These are phyloP conservation scores for Lobophora halterata DNA, from an alignment of 2,888 invertebrate species.

Conservation along the genomic window DNA sequence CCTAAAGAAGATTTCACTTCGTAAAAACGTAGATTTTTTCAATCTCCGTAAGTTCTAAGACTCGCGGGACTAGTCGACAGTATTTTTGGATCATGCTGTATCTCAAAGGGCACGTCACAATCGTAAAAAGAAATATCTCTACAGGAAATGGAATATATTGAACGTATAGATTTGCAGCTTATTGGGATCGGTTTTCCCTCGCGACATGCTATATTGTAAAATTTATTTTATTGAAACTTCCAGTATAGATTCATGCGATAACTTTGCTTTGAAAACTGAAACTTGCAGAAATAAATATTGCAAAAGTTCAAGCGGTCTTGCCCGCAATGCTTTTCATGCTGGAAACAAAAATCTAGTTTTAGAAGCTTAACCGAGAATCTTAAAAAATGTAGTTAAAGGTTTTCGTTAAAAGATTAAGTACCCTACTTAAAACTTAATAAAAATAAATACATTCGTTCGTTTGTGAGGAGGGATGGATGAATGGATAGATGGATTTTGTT, in stretches of 20 bases:
- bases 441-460: too few species aligned
- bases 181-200: constrained; percentile 5
- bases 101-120: constrained; percentile 38
- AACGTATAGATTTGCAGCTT: constrained; percentile 13
- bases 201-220: constrained; percentile 10
- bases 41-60: not conserved
- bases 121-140: constrained; percentile 34
- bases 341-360: too few species aligned
- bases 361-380: too few species aligned
- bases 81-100: constrained; percentile 40
- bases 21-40: constrained; percentile 1
- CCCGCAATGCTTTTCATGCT: constrained; percentile 1
- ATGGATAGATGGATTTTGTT: too few species aligned
- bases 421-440: too few species aligned
- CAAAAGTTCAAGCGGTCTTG: not conserved
- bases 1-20: too few species aligned
- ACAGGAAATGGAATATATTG: constrained; percentile 14
- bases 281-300: constrained; percentile 5
- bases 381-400: too few species aligned
- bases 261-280: constrained; percentile 9
- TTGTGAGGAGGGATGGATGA: too few species aligned
- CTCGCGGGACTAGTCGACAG: constrained; percentile 32
- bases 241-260: constrained; percentile 7
- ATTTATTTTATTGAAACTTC: constrained; percentile 14
- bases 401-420: too few species aligned